Percentiles rank a stretch among this genome's conserved stretches.
phyloP scores from a whole-genome alignment of 2,888 invertebrate genomes.

The Dione juno region DNA sequence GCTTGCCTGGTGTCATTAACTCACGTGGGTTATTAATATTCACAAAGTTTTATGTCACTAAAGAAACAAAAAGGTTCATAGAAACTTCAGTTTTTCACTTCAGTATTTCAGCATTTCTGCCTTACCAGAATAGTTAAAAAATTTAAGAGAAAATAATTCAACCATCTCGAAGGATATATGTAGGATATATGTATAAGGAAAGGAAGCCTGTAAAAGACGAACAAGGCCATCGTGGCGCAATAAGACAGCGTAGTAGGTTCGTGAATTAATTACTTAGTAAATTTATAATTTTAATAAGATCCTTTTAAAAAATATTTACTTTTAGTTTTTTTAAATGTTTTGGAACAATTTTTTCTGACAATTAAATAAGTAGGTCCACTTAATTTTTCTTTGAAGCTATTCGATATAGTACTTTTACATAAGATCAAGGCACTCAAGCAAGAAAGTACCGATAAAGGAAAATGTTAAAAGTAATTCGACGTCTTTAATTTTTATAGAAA shows the following conservation, averaged over 20 bases:
- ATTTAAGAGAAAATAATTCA: no score
- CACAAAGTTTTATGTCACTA: constrained; percentile 11
- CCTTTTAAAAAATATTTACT: no score
- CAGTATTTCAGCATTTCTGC: not conserved
- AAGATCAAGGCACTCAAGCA: not conserved
- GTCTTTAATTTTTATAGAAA: constrained; percentile 21
- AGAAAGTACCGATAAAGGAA: not conserved
- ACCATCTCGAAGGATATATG: no score
- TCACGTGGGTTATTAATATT: constrained; percentile 13
- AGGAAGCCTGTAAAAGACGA: no score
- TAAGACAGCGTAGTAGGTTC: no score
- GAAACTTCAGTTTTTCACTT: no score
- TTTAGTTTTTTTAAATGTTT: no score
- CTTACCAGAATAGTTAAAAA: not conserved
- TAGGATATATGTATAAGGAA: not conserved
- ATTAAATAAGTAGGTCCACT: not conserved
- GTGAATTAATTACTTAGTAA: no score
- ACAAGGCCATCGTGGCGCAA: no score
- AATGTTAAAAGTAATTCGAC: constrained; percentile 19
- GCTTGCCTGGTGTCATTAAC: constrained; percentile 11
- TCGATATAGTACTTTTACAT: not conserved
- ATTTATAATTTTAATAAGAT: no score
- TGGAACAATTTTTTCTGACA: not conserved
- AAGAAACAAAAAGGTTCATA: constrained; percentile 11
- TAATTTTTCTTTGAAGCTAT: not conserved